phyloP scores from a whole-genome alignment of 2,888 invertebrate species.

The Mellilla xanthometata region DNA sequence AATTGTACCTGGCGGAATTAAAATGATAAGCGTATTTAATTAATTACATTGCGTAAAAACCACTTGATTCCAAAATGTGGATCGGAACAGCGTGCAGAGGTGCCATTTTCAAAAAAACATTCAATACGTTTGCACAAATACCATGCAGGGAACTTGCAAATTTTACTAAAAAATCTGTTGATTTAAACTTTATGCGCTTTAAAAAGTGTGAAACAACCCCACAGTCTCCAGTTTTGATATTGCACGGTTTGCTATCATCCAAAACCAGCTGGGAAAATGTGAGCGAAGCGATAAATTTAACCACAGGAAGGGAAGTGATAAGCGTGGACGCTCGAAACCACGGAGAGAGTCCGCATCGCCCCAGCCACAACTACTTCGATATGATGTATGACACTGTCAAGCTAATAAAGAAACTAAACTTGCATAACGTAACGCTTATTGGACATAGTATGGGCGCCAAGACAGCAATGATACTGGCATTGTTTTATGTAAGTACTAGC shows the following conservation, averaged over 20 bases:
- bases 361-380: conserved; percentile 87
- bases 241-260: conserved; percentile 95
- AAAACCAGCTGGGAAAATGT: conserved; percentile 96
- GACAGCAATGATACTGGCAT: conserved; percentile 91
- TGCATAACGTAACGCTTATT: conserved; percentile 86
- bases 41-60: too few relatives aligned
- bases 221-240: conserved; percentile 86
- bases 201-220: conserved; percentile 65
- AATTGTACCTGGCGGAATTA: too few relatives aligned
- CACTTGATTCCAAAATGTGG: too few relatives aligned
- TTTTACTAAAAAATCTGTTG: conserved; percentile 52
- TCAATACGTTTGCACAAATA: too few relatives aligned
- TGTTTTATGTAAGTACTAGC: conserved; percentile 84
- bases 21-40: too few relatives aligned
- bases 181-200: conserved; percentile 85
- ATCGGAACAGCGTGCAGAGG: too few relatives aligned
- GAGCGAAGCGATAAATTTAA: conserved; percentile 87
- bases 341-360: conserved; percentile 93
- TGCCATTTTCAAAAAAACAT: too few relatives aligned
- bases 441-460: conserved; percentile 98
- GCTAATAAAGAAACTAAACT: conserved; percentile 83
- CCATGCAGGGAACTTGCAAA: neutral
- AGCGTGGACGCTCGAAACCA: conserved; percentile 96
- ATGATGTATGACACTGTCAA: conserved; percentile 85
- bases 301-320: conserved; percentile 87